Evolutionary conservation across 2,888 invertebrate species (phyloP).

Genomic region (Unio pictorum): DNA sequence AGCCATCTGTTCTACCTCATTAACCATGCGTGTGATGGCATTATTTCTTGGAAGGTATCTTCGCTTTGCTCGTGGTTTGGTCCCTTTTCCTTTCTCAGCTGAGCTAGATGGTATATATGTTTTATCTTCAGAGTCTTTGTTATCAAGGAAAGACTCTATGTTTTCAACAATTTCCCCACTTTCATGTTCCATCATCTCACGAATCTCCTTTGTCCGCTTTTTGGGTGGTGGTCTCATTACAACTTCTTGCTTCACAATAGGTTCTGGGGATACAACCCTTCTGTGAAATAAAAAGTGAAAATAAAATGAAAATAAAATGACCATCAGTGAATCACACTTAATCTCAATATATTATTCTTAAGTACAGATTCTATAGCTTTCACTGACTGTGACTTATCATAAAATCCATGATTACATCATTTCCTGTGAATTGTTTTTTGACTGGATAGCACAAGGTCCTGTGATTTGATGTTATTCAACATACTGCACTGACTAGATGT

Average conservation of each 20-base stretch:
- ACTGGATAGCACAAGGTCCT: no score
- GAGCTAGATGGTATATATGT: neutral
- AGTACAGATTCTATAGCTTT: no score
- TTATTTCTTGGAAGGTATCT: conserved; percentile 11
- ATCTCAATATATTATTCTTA: no score
- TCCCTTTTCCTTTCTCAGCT: conserved; percentile 3
- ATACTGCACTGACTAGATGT: no score
- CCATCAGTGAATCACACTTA: no score
- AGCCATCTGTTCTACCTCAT: conserved; percentile 31
- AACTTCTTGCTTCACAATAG: conserved; percentile 18
- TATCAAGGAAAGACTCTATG: conserved; percentile 1
- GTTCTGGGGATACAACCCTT: no score
- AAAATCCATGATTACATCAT: no score
- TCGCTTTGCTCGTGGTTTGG: neutral
- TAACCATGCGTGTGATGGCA: conserved; percentile 14
- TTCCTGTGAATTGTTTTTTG: no score
- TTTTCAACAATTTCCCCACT: conserved; percentile 18
- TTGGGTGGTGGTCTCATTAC: conserved; percentile 60
- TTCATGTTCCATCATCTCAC: conserved; percentile 39
- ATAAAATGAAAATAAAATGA: no score
- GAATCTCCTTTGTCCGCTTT: conserved; percentile 58
- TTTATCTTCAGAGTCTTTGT: neutral
- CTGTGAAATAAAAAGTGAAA: no score
- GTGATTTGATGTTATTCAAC: no score
- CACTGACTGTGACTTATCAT: no score